Base-by-base conservation (phyloP, 2,888 invertebrate species). In the Anodontia alba region DNA sequence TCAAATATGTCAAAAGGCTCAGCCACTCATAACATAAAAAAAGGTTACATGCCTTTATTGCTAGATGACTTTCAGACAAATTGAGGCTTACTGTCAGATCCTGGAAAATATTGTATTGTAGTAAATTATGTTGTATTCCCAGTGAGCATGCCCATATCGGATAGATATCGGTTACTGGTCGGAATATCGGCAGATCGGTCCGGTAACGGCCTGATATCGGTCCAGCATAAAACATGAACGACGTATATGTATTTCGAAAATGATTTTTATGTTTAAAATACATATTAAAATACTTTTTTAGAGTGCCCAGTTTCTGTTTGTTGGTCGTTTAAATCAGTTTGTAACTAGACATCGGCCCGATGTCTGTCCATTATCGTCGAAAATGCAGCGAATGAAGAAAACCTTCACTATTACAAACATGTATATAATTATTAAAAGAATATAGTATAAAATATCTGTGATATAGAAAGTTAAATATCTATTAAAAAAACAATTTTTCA, bases 151-250 rank as follows among this genome's bases (percentile, higher is more conserved):
- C n/a, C n/a, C n/a, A n/a, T n/a, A n/a, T n/a, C n/a, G n/a, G n/a
- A n/a, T n/a, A n/a, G n/a, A n/a, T n/a, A n/a, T n/a, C n/a, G n/a
- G n/a, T n/a, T n/a, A n/a, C n/a, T 49, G 49, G 49, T 49, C 49
- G 49, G 49, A 49, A 49, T 49, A 49, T 49, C 49, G 49, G 49
- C 49, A 49, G 49, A 49, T 49, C 49, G 49, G 49, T 49, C 49
- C 49, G 49, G 20, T 49, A 49, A 49, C 49, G 49, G 49, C 49
- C 49, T 49, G 49, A 49, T 49, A 49, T 49, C 49, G 49, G 49
- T 49, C 49, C 49, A 49, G 20, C 20, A 15, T 8, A 49, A 49
- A 49, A 49, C 49, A 49, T 49, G 49, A 49, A 49, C 49, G 49
- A 49, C 49, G 20, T 49, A 49, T 49, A 49, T 49, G 49, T 49